These are phyloP conservation scores for Globodera rostochiensis DNA, from an alignment of 1,140 invertebrate genomes.

Conservation along the genomic window DNA sequence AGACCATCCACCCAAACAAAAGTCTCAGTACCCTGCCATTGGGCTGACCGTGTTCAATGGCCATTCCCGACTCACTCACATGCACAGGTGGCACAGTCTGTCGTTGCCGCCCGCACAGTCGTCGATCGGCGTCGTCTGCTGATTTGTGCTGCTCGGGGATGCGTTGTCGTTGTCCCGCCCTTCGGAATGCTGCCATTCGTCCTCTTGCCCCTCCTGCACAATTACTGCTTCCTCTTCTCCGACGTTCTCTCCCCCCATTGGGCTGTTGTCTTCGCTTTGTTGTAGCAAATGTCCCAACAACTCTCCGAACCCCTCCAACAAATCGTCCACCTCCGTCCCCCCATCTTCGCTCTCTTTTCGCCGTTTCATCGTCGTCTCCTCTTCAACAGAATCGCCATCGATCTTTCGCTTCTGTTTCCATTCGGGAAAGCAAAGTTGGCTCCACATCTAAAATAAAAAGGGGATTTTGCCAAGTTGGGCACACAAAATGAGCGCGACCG, in stretches of 20 bases:
- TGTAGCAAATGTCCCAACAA: conserved; percentile 1
- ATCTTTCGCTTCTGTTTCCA: conserved; percentile 53
- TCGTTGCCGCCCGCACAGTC: conserved; percentile 17
- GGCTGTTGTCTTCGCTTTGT: neutral
- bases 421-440: conserved; percentile 53
- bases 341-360: conserved; percentile 5
- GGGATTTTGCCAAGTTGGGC: neutral
- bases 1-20: too few relatives aligned
- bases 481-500: neutral
- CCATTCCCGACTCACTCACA: neutral
- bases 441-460: conserved; percentile 44
- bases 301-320: neutral
- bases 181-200: neutral
- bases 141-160: neutral
- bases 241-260: neutral
- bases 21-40: neutral
- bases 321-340: neutral
- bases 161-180: conserved; percentile 5
- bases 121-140: conserved; percentile 14
- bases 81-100: conserved; percentile 30
- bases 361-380: neutral
- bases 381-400: conserved; percentile 1
- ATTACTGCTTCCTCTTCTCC: neutral
- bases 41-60: neutral
- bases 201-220: conserved; percentile 6